Evolutionary conservation across 2,113 vertebrate species (phyloP), one percentile per base, ranked within the genome.

Genomic region (Phainopepla nitens): DNA sequence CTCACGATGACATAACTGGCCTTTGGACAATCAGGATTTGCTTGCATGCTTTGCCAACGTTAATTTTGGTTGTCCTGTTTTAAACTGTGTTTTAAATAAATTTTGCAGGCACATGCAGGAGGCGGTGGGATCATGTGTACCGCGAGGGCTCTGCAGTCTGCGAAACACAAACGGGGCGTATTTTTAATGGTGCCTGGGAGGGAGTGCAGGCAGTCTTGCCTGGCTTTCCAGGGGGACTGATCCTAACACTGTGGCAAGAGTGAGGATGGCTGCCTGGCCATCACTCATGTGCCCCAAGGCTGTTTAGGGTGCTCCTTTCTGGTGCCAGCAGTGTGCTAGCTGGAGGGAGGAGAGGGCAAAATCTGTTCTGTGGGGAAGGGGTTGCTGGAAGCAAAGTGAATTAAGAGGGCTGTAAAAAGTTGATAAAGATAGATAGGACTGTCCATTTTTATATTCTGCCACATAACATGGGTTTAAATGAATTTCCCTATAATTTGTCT

Each of bases 401-500:
- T 95, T 94, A 95, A 96, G 72, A 92, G 87, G 56, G 65, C 82
- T 33, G 89, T 85, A 96, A 95, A 97, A 97, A 97, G 88, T 72
- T 89, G 91, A 91, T 96, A 94, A 97, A 92, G 89, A 93, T 94
- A 93, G 87, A 94, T 94, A 91, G 77, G 87, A 94, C 91, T 97
- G 84, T 87, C 86, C 83, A 44, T 94, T 97, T 98, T 98, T 97
- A 98, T 97, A 97, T 97, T 97, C 93, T 94, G 45, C 86, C 92
- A 93, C 79, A 85, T 96, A 96, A 87, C 94, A 91, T 94, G 95
- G 87, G 60, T 97, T 98, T 98, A 97, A 98, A 97, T 97, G 94
- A 98, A 97, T 98, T 97, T 97, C 73, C 91, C 88, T 97, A 71
- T 97, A 97, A 95, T 98, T 97, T 97, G 88, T 97, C 94, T 97